Percentiles rank a stretch among this genome's conserved stretches.
Conservation (phyloP, 2,888 invertebrate genomes). For the Philaethria dido region DNA sequence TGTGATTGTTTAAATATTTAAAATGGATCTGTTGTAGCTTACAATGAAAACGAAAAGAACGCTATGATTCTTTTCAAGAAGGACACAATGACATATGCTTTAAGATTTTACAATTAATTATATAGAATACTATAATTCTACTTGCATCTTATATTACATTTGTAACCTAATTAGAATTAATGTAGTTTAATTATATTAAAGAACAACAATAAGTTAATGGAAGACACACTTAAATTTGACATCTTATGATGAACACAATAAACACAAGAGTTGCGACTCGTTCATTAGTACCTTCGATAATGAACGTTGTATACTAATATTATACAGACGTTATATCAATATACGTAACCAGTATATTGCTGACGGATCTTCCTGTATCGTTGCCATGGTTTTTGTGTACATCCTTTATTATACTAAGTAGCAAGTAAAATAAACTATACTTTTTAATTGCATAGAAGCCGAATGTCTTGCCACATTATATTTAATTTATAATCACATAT, state of each 20-base stretch:
- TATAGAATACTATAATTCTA: too few species aligned
- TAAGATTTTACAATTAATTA: too few species aligned
- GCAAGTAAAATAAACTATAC: not conserved
- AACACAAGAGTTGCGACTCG: not conserved
- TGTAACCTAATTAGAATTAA: not conserved
- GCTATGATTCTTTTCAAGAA: too few species aligned
- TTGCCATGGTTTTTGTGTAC: not conserved
- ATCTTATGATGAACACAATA: not conserved
- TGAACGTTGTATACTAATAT: not conserved
- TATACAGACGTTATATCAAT: constrained; percentile 4
- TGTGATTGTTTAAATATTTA: too few species aligned
- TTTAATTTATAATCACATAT: not conserved
- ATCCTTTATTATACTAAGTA: not conserved
- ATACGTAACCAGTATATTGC: not conserved
- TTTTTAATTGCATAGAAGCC: not conserved
- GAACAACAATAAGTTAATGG: not conserved
- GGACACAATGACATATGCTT: too few species aligned
- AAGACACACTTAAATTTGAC: not conserved
- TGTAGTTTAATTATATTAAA: not conserved
- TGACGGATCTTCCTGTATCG: not conserved
- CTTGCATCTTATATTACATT: too few species aligned
- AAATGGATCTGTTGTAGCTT: too few species aligned
- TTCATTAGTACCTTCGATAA: not conserved
- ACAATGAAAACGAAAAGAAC: too few species aligned
- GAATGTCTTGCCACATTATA: not conserved